A percentile compares a stretch with the other conserved stretches of the same genome.
Evolutionary conservation across 1,140 invertebrate species (phyloP).

Genomic region (Caenorhabditis latens): DNA sequence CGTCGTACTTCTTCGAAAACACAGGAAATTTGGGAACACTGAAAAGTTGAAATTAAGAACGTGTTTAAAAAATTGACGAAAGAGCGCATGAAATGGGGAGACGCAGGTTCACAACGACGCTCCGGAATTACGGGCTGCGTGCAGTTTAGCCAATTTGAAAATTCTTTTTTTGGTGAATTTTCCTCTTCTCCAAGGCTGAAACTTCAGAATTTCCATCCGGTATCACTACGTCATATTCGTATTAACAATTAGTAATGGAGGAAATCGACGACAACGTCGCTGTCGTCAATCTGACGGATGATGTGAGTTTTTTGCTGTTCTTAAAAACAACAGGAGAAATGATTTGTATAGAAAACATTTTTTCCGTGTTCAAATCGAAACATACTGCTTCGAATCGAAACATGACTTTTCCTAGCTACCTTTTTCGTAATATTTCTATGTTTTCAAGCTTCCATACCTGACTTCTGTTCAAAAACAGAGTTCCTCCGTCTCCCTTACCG

Average conservation of each 20-base stretch:
- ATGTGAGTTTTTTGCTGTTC: background rate
- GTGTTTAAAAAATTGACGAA: background rate
- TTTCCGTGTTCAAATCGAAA: too few species aligned
- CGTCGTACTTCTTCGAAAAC: too few species aligned
- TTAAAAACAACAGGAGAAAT: background rate
- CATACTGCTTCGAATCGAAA: too few species aligned
- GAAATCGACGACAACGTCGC: background rate
- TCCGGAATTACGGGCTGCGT: background rate
- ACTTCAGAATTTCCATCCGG: background rate
- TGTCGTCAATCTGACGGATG: background rate
- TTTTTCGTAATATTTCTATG: too few species aligned
- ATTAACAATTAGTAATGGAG: background rate
- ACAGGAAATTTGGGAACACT: background rate
- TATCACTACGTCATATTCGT: too few species aligned
- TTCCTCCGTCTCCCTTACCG: too few species aligned
- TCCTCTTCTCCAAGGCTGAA: background rate
- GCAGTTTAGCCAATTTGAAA: background rate
- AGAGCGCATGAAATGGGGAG: background rate
- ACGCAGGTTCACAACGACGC: conserved; percentile 10
- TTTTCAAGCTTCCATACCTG: too few species aligned
- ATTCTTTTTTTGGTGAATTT: background rate
- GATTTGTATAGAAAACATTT: too few species aligned
- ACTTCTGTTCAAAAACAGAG: too few species aligned
- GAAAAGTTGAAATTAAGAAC: background rate
- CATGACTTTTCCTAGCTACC: too few species aligned